Percentiles rank a stretch among this genome's conserved stretches.
Evolutionary conservation across 2,113 vertebrate species (phyloP).

Genomic region (Odontesthes bonariensis): DNA sequence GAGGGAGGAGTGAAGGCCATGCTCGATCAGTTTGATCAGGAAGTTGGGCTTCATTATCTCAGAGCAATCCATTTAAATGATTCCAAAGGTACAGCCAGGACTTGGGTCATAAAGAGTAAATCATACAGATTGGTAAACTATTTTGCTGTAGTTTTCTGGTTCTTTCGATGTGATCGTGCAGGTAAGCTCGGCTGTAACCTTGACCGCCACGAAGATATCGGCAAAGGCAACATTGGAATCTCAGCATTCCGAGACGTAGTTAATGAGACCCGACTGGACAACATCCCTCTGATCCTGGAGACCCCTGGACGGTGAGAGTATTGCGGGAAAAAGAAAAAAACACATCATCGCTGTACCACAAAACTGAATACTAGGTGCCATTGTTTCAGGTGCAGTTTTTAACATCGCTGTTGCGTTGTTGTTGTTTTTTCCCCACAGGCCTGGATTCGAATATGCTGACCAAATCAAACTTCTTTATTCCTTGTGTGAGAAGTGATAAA

Average conservation of each 20-base stretch:
- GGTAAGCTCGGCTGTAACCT: constrained; percentile 82
- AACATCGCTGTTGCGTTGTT: not conserved
- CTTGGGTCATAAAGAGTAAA: not conserved
- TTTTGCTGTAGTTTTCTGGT: not conserved
- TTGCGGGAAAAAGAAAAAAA: no score
- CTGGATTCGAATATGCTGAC: constrained; percentile 79
- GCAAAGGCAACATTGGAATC: constrained; percentile 83
- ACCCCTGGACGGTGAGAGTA: constrained; percentile 81
- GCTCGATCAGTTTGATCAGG: constrained; percentile 81
- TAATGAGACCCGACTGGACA: constrained; percentile 82
- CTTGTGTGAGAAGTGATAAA: constrained; percentile 49
- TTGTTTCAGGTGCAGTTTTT: not conserved
- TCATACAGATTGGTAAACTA: no score
- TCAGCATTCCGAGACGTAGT: constrained; percentile 82
- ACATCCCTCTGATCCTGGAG: constrained; percentile 84
- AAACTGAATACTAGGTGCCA: not conserved
- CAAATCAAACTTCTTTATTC: constrained; percentile 80
- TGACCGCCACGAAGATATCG: constrained; percentile 85
- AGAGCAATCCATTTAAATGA: constrained; percentile 85
- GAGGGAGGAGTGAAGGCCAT: constrained; percentile 77
- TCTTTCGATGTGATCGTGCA: constrained; percentile 32
- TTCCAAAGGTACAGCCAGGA: constrained; percentile 79
- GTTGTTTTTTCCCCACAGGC: constrained; percentile 53
- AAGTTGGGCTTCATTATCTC: constrained; percentile 82
- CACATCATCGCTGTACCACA: not conserved